Evolutionary conservation across 2,888 invertebrate species (phyloP), one percentile per base, ranked within the genome.

Genomic region (Camponotus fellah): DNA sequence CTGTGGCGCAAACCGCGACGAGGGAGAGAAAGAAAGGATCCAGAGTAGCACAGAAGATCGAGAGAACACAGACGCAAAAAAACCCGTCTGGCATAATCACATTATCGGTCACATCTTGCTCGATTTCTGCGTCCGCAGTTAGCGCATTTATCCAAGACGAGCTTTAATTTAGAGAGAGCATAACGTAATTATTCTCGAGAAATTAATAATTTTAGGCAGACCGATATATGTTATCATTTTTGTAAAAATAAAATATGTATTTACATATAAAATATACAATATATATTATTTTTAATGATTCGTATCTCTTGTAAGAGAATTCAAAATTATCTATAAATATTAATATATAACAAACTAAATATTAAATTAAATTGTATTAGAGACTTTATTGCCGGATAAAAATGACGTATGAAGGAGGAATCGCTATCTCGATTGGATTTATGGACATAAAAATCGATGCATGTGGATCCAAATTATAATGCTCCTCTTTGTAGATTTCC

Each of bases 61-160:
- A 87, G 86, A 88, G 86, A 88, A 88, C 80, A 85, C 76, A 75
- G 85, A 84, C 82, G 91, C 88, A 91, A 93, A 93, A 53, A 92
- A 93, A 93, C 93, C 90, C 91, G 93, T 93, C 92, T 91, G 86
- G 92, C 89, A 92, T 92, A 92, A 93, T 93, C 92, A 92, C 91
- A 92, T 93, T 93, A 93, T 93, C 93, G 93, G 90, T 91, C 92
- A 91, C 89, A 92, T 93, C 92, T 91, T 88, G 91, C 88, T 89
- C 88, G 89, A 91, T 91, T 93, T 92, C 92, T 92, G 92, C 91
- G 92, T 92, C 58, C 72, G 90, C 88, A 81, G 72, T 79, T 58
- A 58, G 46, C 81, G 79, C 83, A 68, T 40, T 76, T 71, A 64
- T 49, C 21, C 60, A 72, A 49, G 83, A 85, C 64, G 82, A 66